Conservation (phyloP, 2,888 invertebrate species). For the Perizoma affinitatum region DNA sequence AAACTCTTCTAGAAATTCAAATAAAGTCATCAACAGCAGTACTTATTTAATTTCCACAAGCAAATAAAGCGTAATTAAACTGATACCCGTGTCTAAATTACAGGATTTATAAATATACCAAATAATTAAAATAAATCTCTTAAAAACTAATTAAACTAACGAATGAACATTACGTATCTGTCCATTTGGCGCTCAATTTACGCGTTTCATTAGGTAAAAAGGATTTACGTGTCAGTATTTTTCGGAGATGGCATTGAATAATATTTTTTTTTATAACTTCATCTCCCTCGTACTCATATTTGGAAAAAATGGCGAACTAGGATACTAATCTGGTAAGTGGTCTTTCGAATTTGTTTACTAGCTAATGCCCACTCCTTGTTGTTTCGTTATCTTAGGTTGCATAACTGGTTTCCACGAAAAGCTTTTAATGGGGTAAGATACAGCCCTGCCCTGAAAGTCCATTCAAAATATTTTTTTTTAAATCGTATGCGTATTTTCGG, state of each 20-base stretch:
- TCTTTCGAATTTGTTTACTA: neutral
- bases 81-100: constrained; percentile 1
- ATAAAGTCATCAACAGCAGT: no score
- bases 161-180: constrained; percentile 12
- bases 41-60: neutral
- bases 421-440: no score
- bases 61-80: constrained; percentile 7
- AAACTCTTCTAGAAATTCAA: no score
- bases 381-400: no score
- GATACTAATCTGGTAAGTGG: neutral
- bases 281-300: neutral
- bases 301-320: neutral
- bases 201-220: constrained; percentile 28
- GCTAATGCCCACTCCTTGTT: no score
- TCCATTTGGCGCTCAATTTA: constrained; percentile 18
- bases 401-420: no score
- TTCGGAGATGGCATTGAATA: constrained; percentile 17
- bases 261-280: constrained; percentile 18
- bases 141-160: constrained; percentile 17
- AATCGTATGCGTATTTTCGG: no score
- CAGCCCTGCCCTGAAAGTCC: no score
- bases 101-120: constrained; percentile 1
- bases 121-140: constrained; percentile 3
- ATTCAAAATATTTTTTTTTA: no score
- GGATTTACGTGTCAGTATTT: constrained; percentile 26